Conservation (phyloP, 2,888 invertebrate genomes). For the Scaptomyza polygonia region DNA sequence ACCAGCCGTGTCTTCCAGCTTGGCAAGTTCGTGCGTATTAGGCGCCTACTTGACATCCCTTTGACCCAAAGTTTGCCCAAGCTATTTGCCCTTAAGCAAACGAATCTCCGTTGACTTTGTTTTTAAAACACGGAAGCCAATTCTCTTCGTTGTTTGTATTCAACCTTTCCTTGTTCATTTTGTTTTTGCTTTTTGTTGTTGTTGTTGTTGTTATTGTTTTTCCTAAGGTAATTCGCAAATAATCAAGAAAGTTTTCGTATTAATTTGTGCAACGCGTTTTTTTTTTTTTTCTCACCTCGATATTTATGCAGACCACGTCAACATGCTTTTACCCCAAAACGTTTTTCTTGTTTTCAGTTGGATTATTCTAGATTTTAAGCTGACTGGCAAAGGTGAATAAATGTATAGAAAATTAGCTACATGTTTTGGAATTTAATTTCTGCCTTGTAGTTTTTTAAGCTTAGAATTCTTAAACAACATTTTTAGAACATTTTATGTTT, state of each 20-base stretch:
- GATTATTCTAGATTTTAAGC: slow-evolving; percentile 3
- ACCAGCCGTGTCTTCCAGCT: slow-evolving; percentile 67
- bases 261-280: slow-evolving; percentile 60
- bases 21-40: slow-evolving; percentile 62
- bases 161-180: slow-evolving; percentile 11
- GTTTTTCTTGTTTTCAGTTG: slow-evolving; percentile 15
- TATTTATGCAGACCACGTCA: slow-evolving; percentile 71
- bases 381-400: neutral
- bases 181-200: no score
- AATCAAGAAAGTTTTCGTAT: slow-evolving; percentile 77
- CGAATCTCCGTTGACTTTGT: slow-evolving; percentile 47
- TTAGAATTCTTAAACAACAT: neutral
- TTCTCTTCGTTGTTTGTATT: slow-evolving; percentile 44
- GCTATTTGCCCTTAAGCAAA: slow-evolving; percentile 45
- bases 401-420: neutral
- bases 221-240: slow-evolving; percentile 74
- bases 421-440: neutral
- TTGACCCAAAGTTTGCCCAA: slow-evolving; percentile 64
- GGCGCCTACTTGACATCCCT: slow-evolving; percentile 71
- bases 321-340: slow-evolving; percentile 10
- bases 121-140: slow-evolving; percentile 57
- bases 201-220: slow-evolving; percentile 25
- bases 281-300: slow-evolving; percentile 48
- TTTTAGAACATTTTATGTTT: neutral
- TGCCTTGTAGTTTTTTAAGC: no score